Conservation (phyloP, 2,113 vertebrate genomes). For the Oriolus oriolus region DNA sequence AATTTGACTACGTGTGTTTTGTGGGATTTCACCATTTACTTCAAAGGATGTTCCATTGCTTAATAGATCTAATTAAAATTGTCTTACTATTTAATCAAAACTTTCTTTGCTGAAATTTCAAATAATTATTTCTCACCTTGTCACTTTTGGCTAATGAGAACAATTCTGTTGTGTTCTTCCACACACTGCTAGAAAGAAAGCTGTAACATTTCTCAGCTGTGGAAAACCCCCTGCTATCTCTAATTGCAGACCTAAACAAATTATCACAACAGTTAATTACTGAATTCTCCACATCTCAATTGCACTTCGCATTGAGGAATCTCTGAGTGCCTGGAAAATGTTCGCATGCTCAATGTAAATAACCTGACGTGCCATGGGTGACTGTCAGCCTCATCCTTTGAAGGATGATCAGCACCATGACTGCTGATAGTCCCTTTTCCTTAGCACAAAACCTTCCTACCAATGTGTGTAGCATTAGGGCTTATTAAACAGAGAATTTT, state of each 20-base stretch:
- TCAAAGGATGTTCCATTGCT: neutral
- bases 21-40: neutral
- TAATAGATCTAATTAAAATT: neutral
- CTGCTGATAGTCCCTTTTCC: neutral
- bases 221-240: neutral
- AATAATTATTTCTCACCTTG: neutral
- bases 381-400: neutral
- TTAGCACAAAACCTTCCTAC: neutral
- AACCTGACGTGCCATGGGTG: neutral
- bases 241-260: constrained; percentile 17
- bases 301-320: neutral
- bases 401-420: neutral
- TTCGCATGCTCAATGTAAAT: neutral
- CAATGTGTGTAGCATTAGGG: neutral
- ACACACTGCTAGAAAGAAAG: neutral
- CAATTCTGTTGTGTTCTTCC: neutral
- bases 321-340: neutral
- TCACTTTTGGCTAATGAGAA: neutral
- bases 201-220: neutral
- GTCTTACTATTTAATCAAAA: neutral
- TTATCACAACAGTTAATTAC: constrained; percentile 23
- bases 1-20: neutral
- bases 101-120: neutral
- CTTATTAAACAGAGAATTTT: neutral
- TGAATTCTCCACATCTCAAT: neutral